Evolutionary conservation across 2,797 vertebrate genomes (phyloP).

Genomic region (Miichthys miiuy): DNA sequence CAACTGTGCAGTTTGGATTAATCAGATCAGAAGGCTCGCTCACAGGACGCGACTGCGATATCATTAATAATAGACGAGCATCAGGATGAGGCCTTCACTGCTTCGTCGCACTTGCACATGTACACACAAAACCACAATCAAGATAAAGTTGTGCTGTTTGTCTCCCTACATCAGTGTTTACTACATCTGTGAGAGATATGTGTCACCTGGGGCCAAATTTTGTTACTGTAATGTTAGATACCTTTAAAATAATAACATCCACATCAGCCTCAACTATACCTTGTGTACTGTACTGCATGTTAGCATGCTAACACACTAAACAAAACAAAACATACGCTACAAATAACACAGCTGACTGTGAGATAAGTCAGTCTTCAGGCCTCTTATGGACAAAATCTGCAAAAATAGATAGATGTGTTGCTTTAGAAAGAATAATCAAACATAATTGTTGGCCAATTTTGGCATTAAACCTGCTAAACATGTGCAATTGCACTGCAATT

Average conservation of each 20-base stretch:
- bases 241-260: no score
- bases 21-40: slow-evolving; percentile 51
- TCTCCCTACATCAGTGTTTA: neutral
- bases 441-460: no score
- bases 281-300: neutral
- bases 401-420: no score
- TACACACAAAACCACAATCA: neutral
- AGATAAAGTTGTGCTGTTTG: neutral
- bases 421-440: no score
- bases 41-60: slow-evolving; percentile 46
- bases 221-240: no score
- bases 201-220: no score
- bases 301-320: neutral
- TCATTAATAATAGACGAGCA: slow-evolving; percentile 73
- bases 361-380: no score
- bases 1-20: slow-evolving; percentile 41
- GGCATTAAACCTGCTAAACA: no score
- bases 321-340: no score
- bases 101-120: neutral
- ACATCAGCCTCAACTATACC: neutral
- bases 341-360: no score
- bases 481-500: no score
- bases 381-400: no score
- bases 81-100: slow-evolving; percentile 14
- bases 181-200: neutral